Base-by-base conservation (phyloP, 1,140 invertebrate genomes). In the Hesperophylax magnus region DNA sequence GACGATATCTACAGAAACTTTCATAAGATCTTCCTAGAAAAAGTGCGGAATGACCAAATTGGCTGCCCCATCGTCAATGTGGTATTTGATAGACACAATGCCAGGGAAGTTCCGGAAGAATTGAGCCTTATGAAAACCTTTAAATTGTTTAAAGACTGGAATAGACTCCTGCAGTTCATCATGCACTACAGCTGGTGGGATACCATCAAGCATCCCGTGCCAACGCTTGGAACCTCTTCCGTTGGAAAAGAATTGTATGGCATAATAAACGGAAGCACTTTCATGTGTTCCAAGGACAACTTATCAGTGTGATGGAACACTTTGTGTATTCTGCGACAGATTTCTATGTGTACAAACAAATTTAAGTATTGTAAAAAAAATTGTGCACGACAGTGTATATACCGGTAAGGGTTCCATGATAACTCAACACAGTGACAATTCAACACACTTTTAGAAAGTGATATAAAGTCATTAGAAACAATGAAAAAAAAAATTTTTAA, bases 1-100 rank as follows among this genome's bases (percentile, higher is more conserved):
- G 76, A 20, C n/a, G 77, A 80, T 65, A 81, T 84, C 39, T 63
- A 81, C 54, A 54, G 52, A 77, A 58, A 84, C 56, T 24, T 84
- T 17, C 53, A 81, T 34, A 47, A 79, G 20, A 84, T 81, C 77
- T 80, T 84, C 76, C 31, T 81, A 8, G 80, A 81, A 58, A 27
- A 81, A 18, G 53, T 80, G 0, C 79, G 63, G 71, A 79, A 34
- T 15, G 63, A 22, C 8, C 71, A 58, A 15, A 74, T 80, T 9
- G 39, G 63, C n/a, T 71, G 71, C 27, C 71, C 34, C 0, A 65
- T 81, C 18, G 77, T 76, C 20, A 84, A 81, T 65, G 39, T 83
- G 18, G 47, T 79, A n/a, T 72, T 84, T 7, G 80, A 81, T 7
- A 53, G 67, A 20, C 34, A 81, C 47, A 78, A 72, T n/a, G 34